Base-by-base conservation (phyloP, 2,888 invertebrate species). In the Orthosia incerta region DNA sequence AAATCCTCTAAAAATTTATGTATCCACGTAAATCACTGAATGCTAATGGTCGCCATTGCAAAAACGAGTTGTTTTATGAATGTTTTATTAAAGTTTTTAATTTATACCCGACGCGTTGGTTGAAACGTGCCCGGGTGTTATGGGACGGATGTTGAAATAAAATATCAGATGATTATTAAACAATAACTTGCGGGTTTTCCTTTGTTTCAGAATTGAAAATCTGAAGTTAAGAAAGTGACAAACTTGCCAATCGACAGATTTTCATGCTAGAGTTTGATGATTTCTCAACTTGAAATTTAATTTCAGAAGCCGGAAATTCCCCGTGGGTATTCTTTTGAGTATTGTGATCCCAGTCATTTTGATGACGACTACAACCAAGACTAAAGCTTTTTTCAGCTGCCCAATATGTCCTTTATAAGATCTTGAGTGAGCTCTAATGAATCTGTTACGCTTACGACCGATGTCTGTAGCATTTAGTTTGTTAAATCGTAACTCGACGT, bases 31-130 rank as follows among this genome's bases (percentile, higher is more conserved):
- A 81, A 83, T 78, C 79, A 79, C 51, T 31, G 79, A 50, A 26
- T 56, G 45, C 65, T 81, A 83, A 86, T 81, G 76, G 75, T 31
- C 20, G 62, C 59, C 57, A 78, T 78, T 82, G 72, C 56, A 39
- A 82, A 70, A 72, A 60, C 51, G 78, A 65, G 67, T 80, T 74
- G 72, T 86, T 79, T 82, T 64, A 79, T 76, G 79, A 66, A 76
- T 74, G 72, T 86, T 79, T 82, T 64, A 79, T 76, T 77, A 66
- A 76, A 78, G 60, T 79, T 86, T 86, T 79, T 63, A 83, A 86
- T 84, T 84, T 84, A 76, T 76, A 73, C 50, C 62, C 66, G 57
- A 76, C 74, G 55, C 74, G 72, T 79, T 73, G 69, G 51, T 39
- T n/a, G 18, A 15, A 55, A 61, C 74, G 72, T 74, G 75, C 51